Evolutionary conservation across 2,888 invertebrate genomes (phyloP).

Genomic region (Artemia sinica): DNA sequence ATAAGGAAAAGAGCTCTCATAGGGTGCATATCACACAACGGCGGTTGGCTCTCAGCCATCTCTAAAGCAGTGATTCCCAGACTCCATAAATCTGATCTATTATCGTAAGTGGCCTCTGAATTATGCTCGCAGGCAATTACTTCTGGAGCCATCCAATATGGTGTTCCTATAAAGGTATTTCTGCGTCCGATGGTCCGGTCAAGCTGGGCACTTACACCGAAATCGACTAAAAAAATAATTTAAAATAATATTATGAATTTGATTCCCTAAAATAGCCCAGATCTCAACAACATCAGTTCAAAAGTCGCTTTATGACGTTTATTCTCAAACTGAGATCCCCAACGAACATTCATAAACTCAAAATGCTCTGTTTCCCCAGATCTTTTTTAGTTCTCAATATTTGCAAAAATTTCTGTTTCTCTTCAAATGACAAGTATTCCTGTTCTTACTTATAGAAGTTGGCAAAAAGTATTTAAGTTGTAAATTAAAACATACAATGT

Average conservation of each 20-base stretch:
- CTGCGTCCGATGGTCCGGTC: constrained; percentile 96
- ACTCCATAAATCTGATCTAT: constrained; percentile 79
- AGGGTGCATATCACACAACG: constrained; percentile 83
- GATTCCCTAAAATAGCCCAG: neutral
- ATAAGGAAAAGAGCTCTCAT: constrained; percentile 98
- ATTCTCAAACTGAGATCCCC: neutral
- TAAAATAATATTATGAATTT: neutral
- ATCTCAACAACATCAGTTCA: neutral
- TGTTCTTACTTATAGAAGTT: too few relatives aligned
- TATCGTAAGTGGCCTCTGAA: constrained; percentile 98
- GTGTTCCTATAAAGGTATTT: constrained; percentile 97
- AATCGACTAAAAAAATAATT: constrained; percentile 54
- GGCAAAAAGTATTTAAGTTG: too few relatives aligned
- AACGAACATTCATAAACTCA: neutral
- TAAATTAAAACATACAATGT: too few relatives aligned
- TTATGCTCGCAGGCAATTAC: constrained; percentile 99
- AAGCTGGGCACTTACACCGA: constrained; percentile 96
- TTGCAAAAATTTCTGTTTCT: too few relatives aligned
- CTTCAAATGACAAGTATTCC: too few relatives aligned
- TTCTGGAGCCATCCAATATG: constrained; percentile 98
- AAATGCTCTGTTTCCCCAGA: too few relatives aligned
- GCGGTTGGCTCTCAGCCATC: constrained; percentile 99
- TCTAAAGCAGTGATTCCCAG: constrained; percentile 93
- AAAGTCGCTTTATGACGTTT: neutral
- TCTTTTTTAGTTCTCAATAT: too few relatives aligned